phyloP scores from a whole-genome alignment of 2,888 invertebrate species.

The Drosophila falleni region DNA sequence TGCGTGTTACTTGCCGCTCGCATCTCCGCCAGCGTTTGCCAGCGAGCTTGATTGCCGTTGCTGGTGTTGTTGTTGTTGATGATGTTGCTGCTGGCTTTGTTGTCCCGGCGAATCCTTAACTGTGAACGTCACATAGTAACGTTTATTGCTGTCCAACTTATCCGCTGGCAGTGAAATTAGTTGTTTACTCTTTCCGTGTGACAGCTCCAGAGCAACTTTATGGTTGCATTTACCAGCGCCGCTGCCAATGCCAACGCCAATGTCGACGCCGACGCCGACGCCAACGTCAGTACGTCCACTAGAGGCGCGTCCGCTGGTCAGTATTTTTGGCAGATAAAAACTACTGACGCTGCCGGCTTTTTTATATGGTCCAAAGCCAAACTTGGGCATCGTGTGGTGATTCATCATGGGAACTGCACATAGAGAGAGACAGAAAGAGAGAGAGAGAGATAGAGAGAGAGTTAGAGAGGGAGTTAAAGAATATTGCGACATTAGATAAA shows the following conservation, averaged over 20 bases:
- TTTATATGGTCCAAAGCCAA: constrained; percentile 87
- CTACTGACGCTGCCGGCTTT: constrained; percentile 86
- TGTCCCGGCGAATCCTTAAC: constrained; percentile 88
- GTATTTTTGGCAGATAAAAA: constrained; percentile 90
- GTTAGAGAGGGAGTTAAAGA: neutral
- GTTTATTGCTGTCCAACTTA: constrained; percentile 93
- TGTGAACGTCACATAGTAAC: constrained; percentile 96
- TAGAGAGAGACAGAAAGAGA: neutral
- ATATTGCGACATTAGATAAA: constrained; percentile 46
- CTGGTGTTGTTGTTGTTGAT: too few species aligned
- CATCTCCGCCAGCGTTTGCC: constrained; percentile 43
- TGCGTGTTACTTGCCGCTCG: constrained; percentile 57
- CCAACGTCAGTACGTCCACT: constrained; percentile 56
- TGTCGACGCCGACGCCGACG: constrained; percentile 19
- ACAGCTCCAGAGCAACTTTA: constrained; percentile 91
- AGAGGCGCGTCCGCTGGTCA: constrained; percentile 80
- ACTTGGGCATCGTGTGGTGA: constrained; percentile 92
- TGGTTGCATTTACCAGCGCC: constrained; percentile 80
- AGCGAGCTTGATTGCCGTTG: constrained; percentile 47
- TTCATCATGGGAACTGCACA: constrained; percentile 91
- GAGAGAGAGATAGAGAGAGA: neutral
- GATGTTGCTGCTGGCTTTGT: constrained; percentile 46
- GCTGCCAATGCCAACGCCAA: constrained; percentile 42
- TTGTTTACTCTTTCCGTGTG: constrained; percentile 93
- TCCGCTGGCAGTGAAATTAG: constrained; percentile 95